Percentiles rank a stretch among this genome's conserved stretches.
phyloP scores from a whole-genome alignment of 2,888 invertebrate genomes.

The Spodoptera littoralis region DNA sequence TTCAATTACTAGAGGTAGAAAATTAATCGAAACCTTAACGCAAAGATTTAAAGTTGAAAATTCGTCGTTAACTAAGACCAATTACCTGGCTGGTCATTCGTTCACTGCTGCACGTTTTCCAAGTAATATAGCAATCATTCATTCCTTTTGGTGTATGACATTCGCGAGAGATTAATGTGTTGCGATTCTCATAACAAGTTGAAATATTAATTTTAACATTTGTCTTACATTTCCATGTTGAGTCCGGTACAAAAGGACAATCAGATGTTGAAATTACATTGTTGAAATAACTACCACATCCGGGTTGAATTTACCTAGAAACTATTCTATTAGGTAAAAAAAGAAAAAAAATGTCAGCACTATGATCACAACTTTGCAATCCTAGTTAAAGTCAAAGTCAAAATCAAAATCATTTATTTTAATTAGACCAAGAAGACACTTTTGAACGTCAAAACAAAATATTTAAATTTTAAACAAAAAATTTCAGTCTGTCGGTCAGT shows the following conservation, averaged over 20 bases:
- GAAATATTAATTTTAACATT: conserved; percentile 59
- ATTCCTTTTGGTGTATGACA: conserved; percentile 60
- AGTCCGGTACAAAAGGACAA: conserved; percentile 21
- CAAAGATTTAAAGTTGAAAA: conserved; percentile 6
- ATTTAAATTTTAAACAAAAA: no score
- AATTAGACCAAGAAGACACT: no score
- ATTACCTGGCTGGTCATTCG: conserved; percentile 55
- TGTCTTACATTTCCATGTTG: conserved; percentile 41
- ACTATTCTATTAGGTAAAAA: neutral
- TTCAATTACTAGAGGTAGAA: conserved; percentile 19
- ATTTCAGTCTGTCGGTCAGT: no score
- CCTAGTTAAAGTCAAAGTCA: no score
- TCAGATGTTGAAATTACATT: conserved; percentile 11
- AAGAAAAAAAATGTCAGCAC: neutral
- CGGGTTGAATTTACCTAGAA: neutral
- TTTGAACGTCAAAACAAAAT: no score
- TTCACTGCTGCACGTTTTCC: conserved; percentile 55
- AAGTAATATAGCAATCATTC: conserved; percentile 65
- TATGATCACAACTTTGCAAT: no score
- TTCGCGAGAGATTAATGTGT: conserved; percentile 63
- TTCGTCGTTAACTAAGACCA: conserved; percentile 37
- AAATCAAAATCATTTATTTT: no score
- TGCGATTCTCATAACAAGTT: conserved; percentile 60
- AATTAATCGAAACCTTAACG: conserved; percentile 13
- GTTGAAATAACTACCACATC: neutral